Percentiles rank a stretch among this genome's conserved stretches.
Evolutionary conservation across 2,888 invertebrate species (phyloP).

Genomic region (Thymelicus acteon): DNA sequence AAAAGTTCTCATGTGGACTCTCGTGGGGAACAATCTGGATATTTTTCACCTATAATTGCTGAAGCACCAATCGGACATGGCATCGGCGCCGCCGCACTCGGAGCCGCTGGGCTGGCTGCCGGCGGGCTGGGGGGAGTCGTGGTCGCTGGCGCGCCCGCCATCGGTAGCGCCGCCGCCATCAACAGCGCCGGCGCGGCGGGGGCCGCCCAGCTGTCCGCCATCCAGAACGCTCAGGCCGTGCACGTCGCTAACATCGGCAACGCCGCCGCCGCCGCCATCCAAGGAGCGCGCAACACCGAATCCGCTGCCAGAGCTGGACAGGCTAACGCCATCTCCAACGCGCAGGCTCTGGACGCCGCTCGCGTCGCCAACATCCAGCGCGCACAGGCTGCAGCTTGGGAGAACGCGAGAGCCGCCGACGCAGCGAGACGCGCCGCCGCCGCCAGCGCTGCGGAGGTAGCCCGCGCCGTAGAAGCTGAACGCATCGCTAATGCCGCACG

Average conservation of each 20-base stretch:
- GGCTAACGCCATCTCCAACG: conserved; percentile 73
- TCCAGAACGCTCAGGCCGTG: conserved; percentile 77
- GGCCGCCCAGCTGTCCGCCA: conserved; percentile 75
- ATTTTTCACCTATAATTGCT: conserved; percentile 47
- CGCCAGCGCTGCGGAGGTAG: conserved; percentile 61
- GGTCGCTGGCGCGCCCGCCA: conserved; percentile 37
- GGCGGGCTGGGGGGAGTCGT: conserved; percentile 42
- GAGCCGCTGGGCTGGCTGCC: conserved; percentile 45
- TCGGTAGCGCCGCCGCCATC: conserved; percentile 63
- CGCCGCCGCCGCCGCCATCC: conserved; percentile 72
- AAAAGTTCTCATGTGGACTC: conserved; percentile 59
- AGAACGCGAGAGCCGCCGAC: conserved; percentile 73
- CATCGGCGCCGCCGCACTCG: conserved; percentile 41
- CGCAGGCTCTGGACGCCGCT: conserved; percentile 73
- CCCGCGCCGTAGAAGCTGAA: conserved; percentile 66
- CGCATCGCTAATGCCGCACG: conserved; percentile 75
- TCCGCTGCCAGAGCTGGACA: conserved; percentile 74
- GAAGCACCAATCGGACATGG: conserved; percentile 28
- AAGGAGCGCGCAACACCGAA: conserved; percentile 73
- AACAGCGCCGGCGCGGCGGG: conserved; percentile 75
- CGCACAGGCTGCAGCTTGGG: conserved; percentile 76
- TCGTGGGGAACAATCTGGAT: conserved; percentile 56
- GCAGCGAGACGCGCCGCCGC: conserved; percentile 72
- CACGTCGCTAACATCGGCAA: conserved; percentile 59
- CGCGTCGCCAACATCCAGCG: conserved; percentile 74